Base-by-base conservation (phyloP, 2,797 vertebrate species). In the Gila robusta region DNA sequence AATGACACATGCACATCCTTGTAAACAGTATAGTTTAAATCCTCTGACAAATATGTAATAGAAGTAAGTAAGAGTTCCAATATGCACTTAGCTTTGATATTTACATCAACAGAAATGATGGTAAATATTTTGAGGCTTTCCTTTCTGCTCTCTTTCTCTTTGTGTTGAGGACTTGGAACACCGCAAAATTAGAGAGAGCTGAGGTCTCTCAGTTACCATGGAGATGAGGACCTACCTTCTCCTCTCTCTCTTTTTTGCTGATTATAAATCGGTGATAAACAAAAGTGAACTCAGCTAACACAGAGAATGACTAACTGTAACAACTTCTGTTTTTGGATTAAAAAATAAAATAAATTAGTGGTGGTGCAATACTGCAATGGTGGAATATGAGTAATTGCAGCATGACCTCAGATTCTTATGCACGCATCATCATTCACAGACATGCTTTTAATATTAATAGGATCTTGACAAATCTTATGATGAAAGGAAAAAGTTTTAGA, bases 191-290 rank as follows among this genome's bases (percentile, higher is more conserved):
- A 81, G 81, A 84, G 70, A 79, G 86, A 84, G 83, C 85, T 44
- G 64, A 78, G 41, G 87, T 94, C 91, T 93, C 91, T 89, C 92
- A 89, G 95, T 96, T 95, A 88, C 95, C 95, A 96, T 95, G 94
- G 94, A 83, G 86, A 96, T 89, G 89, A 91, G 92, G 94, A 93
- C 89, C 94, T 95, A 94, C 93, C 94, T 94, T 90, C 87, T 91
- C 89, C 90, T 89, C 81, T 86, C 81, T 73, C 81, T 80, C 44
- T 79, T 88, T 87, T 66, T 88, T 81, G 52, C 80, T 78, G 32
- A 59, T 85, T 67, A 80, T 69, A 70, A 12, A 73, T 74, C 32
- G 21, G 32, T 41, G 66, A 79, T 79, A 62, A 56, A 85, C 73
- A 85, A 67, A 76, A 77, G 44, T 79, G 35, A 62, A 47, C 52